These are phyloP conservation scores for Tetramorium alpestre DNA, from an alignment of 1,140 invertebrate species.

Conservation along the genomic window DNA sequence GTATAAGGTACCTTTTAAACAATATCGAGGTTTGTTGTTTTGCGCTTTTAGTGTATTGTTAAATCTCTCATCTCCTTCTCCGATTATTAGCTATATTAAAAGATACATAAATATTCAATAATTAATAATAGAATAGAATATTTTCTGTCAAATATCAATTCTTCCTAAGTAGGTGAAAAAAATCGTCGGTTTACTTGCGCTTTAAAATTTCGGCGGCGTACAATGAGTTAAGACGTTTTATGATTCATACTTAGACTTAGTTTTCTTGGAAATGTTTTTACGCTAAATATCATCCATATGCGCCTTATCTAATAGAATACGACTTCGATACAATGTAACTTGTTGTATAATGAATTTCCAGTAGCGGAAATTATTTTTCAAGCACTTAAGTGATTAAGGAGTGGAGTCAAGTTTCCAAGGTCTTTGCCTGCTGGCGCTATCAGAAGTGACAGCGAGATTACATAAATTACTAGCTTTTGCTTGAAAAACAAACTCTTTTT, in stretches of 20 bases:
- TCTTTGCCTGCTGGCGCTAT: constrained; percentile 1
- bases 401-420: constrained; percentile 21
- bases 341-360: not conserved
- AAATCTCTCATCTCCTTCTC: not conserved
- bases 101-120: not conserved
- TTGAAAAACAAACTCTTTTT: constrained; percentile 20
- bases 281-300: not conserved
- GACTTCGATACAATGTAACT: not conserved
- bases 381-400: not conserved
- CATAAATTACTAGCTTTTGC: constrained; percentile 28
- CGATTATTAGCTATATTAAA: not conserved
- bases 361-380: constrained; percentile 10
- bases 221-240: not conserved
- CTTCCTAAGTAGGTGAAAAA: not conserved
- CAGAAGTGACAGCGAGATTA: constrained; percentile 20
- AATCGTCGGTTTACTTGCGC: too few relatives aligned
- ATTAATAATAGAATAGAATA: not conserved
- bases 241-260: not conserved
- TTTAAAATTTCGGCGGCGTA: not conserved
- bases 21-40: not conserved
- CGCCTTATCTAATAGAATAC: not conserved
- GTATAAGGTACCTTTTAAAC: not conserved
- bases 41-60: not conserved
- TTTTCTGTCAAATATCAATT: not conserved
- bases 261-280: not conserved